Percentiles rank a stretch among this genome's conserved stretches.
Evolutionary conservation across 2,888 invertebrate genomes (phyloP).

Genomic region (Eubasilissa splendida): DNA sequence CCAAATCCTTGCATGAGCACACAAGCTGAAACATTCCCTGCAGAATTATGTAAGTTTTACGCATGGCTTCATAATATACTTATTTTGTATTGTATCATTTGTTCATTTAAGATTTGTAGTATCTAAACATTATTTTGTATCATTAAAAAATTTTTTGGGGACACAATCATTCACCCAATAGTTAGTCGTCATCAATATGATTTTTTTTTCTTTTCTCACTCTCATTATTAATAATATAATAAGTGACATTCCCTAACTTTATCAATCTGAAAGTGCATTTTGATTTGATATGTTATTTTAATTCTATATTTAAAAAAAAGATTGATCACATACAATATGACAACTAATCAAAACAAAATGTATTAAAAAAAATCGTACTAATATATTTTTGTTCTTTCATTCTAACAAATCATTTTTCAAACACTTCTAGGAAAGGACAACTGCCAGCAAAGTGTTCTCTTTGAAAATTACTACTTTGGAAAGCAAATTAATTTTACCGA

Average conservation of each 20-base stretch:
- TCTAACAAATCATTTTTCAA: slow-evolving; percentile 55
- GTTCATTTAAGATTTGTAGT: not conserved
- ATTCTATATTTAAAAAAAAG: too few species aligned
- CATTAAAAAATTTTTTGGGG: too few species aligned
- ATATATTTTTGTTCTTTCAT: slow-evolving; percentile 34
- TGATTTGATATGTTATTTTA: too few species aligned
- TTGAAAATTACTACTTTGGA: slow-evolving; percentile 48
- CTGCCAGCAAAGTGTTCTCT: slow-evolving; percentile 57
- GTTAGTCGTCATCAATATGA: too few species aligned
- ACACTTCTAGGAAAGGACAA: slow-evolving; percentile 58
- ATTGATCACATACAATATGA: too few species aligned
- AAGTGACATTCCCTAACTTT: too few species aligned
- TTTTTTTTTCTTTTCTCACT: too few species aligned
- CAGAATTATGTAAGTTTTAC: slow-evolving; percentile 33
- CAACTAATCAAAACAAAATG: too few species aligned
- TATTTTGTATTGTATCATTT: too few species aligned
- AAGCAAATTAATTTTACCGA: not conserved
- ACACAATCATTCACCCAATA: too few species aligned
- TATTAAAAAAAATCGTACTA: not conserved
- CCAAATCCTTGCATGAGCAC: slow-evolving; percentile 16
- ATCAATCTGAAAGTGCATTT: too few species aligned
- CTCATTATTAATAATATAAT: too few species aligned
- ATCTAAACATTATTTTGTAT: not conserved
- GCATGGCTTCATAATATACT: slow-evolving; percentile 12
- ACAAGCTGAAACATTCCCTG: slow-evolving; percentile 4